Base-by-base conservation (phyloP, 1,140 invertebrate genomes). In the Spodoptera litura region DNA sequence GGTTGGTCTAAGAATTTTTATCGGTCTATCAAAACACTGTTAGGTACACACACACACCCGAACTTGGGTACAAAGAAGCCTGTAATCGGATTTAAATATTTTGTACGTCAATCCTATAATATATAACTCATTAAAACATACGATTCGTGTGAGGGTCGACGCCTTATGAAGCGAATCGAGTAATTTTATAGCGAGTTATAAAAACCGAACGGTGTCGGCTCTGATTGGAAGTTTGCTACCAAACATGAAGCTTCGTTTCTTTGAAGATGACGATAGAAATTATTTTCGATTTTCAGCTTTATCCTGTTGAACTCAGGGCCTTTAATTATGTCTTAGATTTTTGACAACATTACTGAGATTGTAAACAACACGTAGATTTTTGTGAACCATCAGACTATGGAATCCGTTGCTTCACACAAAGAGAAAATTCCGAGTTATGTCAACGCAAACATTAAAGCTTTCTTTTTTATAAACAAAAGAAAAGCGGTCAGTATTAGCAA, bases 151-250 rank as follows among this genome's bases (percentile, higher is more conserved):
- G 78, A 75, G 78, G 81, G 78, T 83, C 83, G 84, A 80, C 81
- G 84, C 80, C 82, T 81, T 79, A 82, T 71, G 80, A 78, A 82
- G 51, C 81, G 79, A 83, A 78, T 85, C 79, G 78, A 82, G 85
- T 82, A 79, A 86, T 85, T 88, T 86, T 87, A 89, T 87, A 84
- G 77, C 81, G 76, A 49, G 74, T 73, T 81, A 88, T 88, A 86
- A 89, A 89, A 87, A 86, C 79, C 80, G 73, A 77, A 82, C 78
- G 27, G 70, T 49, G 15, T 80, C 53, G 66, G 52, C 10, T 27
- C 49, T 76, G 78, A 79, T 79, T 68, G 71, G 62, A 44, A 74
- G 55, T 51, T 52, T 20, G 70, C 70, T 79, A 73, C 70, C 49
- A 53, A 75, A 64, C 58, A 10, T 10, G 15, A 52, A 44, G 9